A percentile compares a stretch with the other conserved stretches of the same genome.
These are phyloP conservation scores for Dastarcus helophoroides DNA, from an alignment of 2,888 invertebrate species.

Conservation along the genomic window DNA sequence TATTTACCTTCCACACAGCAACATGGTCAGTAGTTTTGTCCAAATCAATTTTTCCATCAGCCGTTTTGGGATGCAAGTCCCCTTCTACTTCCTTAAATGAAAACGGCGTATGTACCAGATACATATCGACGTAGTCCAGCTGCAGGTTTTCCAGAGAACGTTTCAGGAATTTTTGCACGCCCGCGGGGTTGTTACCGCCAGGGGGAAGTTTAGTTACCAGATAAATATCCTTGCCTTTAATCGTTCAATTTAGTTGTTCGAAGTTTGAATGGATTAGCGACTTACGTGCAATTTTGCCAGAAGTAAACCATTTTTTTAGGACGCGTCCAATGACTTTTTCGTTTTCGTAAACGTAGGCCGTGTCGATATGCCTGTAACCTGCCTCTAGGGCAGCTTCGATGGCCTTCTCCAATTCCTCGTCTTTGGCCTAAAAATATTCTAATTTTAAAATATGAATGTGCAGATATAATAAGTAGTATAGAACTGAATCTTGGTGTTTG, in stretches of 20 bases:
- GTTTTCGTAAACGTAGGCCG: conserved; percentile 67
- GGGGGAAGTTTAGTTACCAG: conserved; percentile 71
- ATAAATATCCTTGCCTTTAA: conserved; percentile 63
- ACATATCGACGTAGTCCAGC: conserved; percentile 71
- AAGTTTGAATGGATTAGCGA: not conserved
- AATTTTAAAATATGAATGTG: not conserved
- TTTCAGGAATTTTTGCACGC: conserved; percentile 53
- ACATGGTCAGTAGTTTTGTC: conserved; percentile 58
- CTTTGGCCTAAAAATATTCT: conserved; percentile 41
- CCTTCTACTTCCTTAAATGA: conserved; percentile 44
- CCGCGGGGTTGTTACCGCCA: conserved; percentile 47
- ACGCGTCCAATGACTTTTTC: conserved; percentile 65
- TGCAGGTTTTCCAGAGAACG: conserved; percentile 59
- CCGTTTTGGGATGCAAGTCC: conserved; percentile 54
- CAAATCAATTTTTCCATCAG: conserved; percentile 50
- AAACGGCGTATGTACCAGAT: conserved; percentile 70
- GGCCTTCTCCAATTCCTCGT: conserved; percentile 54
- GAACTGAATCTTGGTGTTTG: no score
- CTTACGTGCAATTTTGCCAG: conserved; percentile 40
- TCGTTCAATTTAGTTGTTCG: not conserved
- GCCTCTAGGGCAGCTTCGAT: conserved; percentile 59
- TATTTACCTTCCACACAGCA: conserved; percentile 60
- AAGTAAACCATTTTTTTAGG: conserved; percentile 57
- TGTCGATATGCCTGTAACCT: conserved; percentile 77
- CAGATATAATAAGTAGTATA: no score